Percentiles rank a stretch among this genome's conserved stretches.
phyloP scores from a whole-genome alignment of 2,888 invertebrate genomes.

The Criorhina ranunculi region DNA sequence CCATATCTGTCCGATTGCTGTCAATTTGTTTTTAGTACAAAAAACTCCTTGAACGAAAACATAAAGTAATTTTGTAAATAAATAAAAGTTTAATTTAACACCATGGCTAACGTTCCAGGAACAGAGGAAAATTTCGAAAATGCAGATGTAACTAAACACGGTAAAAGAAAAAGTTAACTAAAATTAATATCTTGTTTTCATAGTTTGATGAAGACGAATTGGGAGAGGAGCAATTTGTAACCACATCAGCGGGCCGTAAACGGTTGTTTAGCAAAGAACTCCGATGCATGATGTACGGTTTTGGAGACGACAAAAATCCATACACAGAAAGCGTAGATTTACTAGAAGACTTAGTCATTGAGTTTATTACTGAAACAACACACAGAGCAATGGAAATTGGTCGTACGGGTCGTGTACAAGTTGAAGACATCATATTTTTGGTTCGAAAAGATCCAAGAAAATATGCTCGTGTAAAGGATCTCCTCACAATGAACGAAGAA shows the following conservation, averaged over 20 bases:
- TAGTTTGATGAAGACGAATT: conserved; percentile 87
- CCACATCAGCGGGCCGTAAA: conserved; percentile 90
- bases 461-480: conserved; percentile 98
- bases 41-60: background rate
- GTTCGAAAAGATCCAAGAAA: conserved; percentile 98
- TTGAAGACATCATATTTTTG: conserved; percentile 98
- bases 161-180: background rate
- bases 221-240: conserved; percentile 88
- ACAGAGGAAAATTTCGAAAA: conserved; percentile 81
- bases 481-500: conserved; percentile 99
- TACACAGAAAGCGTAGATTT: conserved; percentile 99
- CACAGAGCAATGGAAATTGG: conserved; percentile 98
- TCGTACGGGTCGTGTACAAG: conserved; percentile 97
- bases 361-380: conserved; percentile 98
- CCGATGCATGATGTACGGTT: conserved; percentile 99
- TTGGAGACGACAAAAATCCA: conserved; percentile 99
- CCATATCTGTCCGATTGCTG: background rate
- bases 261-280: conserved; percentile 96
- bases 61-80: background rate
- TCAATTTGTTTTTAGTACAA: background rate
- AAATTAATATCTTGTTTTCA: background rate
- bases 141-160: conserved; percentile 79
- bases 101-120: conserved; percentile 42
- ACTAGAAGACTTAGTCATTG: conserved; percentile 98
- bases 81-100: conserved; percentile 5